phyloP scores from a whole-genome alignment of 1,140 invertebrate genomes.

The Bombus soroeensis region DNA sequence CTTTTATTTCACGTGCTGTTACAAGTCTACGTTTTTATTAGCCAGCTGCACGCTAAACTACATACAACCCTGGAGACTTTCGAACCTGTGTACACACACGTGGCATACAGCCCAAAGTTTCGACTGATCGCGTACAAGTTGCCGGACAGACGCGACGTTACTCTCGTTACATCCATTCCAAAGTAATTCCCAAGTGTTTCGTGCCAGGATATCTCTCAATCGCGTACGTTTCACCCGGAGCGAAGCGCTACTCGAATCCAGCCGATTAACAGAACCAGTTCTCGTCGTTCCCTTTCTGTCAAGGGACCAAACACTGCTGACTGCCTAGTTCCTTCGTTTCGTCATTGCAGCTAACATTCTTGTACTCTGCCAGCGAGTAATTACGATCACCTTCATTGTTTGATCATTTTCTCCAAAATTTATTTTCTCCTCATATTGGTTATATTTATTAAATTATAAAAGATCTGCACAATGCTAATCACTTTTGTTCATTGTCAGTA shows the following conservation, averaged over 20 bases:
- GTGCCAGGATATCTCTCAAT: slow-evolving; percentile 23
- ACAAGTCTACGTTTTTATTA: not conserved
- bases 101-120: slow-evolving; percentile 15
- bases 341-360: not conserved
- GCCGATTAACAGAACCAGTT: slow-evolving; percentile 23
- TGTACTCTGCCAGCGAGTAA: not conserved
- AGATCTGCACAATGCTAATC: too few relatives aligned
- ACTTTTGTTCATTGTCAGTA: too few relatives aligned
- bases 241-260: not conserved
- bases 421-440: not conserved
- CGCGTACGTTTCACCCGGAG: slow-evolving; percentile 13
- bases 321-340: slow-evolving; percentile 2
- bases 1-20: too few relatives aligned
- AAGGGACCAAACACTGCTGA: slow-evolving; percentile 7
- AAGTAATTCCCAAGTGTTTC: slow-evolving; percentile 48
- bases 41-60: not conserved
- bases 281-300: not conserved
- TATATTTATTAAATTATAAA: too few relatives aligned
- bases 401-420: not conserved
- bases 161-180: slow-evolving; percentile 31
- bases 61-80: slow-evolving; percentile 10
- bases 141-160: not conserved
- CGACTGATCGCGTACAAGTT: slow-evolving; percentile 1
- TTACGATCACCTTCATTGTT: not conserved
- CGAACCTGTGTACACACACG: not conserved